phyloP scores from a whole-genome alignment of 2,888 invertebrate species.

The Dryadula phaetusa region DNA sequence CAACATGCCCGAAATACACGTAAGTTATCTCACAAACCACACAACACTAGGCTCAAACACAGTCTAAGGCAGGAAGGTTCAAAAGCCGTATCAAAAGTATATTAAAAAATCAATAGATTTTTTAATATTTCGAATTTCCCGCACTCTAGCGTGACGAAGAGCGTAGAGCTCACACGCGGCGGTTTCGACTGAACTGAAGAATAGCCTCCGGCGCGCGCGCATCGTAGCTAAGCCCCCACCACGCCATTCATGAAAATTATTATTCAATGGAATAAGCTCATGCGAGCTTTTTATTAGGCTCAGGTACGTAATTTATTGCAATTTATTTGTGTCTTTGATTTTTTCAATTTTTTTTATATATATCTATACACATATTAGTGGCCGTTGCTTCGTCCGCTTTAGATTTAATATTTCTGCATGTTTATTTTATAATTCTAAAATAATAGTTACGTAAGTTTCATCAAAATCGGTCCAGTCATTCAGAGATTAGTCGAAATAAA shows the following conservation, averaged over 20 bases:
- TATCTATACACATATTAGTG: background rate
- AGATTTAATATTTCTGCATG: too few species aligned
- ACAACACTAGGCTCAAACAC: slow-evolving; percentile 61
- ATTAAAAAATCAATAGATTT: slow-evolving; percentile 13
- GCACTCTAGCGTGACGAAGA: slow-evolving; percentile 55
- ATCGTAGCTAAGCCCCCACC: slow-evolving; percentile 63
- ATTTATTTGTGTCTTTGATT: background rate
- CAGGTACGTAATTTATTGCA: background rate
- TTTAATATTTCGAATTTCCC: slow-evolving; percentile 65
- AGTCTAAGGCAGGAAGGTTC: slow-evolving; percentile 45
- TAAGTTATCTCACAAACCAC: slow-evolving; percentile 58
- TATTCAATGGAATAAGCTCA: slow-evolving; percentile 60
- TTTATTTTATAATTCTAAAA: too few species aligned
- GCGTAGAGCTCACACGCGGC: slow-evolving; percentile 62
- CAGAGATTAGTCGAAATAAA: too few species aligned
- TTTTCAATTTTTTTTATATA: background rate
- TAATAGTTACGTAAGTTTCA: too few species aligned
- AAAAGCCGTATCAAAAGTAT: slow-evolving; percentile 33
- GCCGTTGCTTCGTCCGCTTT: too few species aligned
- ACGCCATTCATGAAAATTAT: slow-evolving; percentile 73
- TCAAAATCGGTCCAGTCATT: too few species aligned
- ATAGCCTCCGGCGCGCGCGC: slow-evolving; percentile 67
- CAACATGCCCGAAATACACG: slow-evolving; percentile 66
- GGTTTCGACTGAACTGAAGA: slow-evolving; percentile 59
- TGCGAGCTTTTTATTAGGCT: slow-evolving; percentile 35